Conservation (phyloP, 2,888 invertebrate species). For the Andrena hattorfiana region DNA sequence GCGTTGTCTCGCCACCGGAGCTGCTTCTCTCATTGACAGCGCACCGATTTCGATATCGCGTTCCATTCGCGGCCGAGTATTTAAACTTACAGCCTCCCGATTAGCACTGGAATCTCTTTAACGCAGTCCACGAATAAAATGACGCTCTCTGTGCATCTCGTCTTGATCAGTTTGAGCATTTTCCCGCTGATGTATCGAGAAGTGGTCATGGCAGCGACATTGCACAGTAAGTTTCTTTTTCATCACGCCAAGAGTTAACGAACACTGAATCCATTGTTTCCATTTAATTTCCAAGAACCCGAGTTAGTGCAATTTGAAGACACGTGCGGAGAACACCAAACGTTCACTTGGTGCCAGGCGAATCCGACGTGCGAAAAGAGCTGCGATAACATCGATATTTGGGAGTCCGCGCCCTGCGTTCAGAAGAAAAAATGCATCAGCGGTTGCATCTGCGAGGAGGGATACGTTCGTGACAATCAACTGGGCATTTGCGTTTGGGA, state of each 20-base stretch:
- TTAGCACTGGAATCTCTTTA: constrained; percentile 16
- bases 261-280: neutral
- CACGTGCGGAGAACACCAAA: constrained; percentile 59
- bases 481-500: constrained; percentile 56
- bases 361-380: constrained; percentile 67
- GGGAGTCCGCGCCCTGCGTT: constrained; percentile 57
- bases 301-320: neutral
- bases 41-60: constrained; percentile 34
- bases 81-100: constrained; percentile 22
- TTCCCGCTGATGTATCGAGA: neutral
- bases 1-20: constrained; percentile 39
- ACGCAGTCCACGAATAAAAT: constrained; percentile 41
- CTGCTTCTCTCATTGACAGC: constrained; percentile 49
- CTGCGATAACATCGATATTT: constrained; percentile 65
- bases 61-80: constrained; percentile 30
- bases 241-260: neutral
- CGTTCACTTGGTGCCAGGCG: constrained; percentile 62
- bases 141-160: constrained; percentile 15
- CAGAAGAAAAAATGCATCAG: constrained; percentile 61
- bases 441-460: constrained; percentile 70
- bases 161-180: constrained; percentile 5
- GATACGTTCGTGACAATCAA: constrained; percentile 62
- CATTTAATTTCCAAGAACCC: constrained; percentile 21
- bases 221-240: constrained; percentile 22
- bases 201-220: neutral